Base-by-base conservation (phyloP, 2,888 invertebrate species). In the Andrena haemorrhoa region DNA sequence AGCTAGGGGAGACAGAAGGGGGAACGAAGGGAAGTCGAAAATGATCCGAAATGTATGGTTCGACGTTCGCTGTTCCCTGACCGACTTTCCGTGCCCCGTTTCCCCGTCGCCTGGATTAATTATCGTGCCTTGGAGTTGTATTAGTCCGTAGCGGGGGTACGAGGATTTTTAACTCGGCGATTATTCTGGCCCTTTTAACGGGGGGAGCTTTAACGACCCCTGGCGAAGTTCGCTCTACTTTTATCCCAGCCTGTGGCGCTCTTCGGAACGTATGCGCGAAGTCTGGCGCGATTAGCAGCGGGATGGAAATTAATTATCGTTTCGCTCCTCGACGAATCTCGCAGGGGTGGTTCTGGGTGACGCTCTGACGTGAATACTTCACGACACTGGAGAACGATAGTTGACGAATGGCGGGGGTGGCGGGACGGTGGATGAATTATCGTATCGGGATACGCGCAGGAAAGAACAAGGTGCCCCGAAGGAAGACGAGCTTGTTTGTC, bases 121-220 rank as follows among this genome's bases (percentile, higher is more conserved):
- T 75, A 75, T 83, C 79, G 63, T 63, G 35, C 60, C 76, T 26
- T 26, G 53, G 76, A 83, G 83, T 85, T 79, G 74, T 69, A 83
- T 65, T 64, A 61, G 60, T 85, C 83, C 83, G 85, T 75, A 79
- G 68, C 56, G 8, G 20, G 51, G 41, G 51, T 66, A 56, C 29
- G 64, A 79, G 79, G 70, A 71, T 79, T 79, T 85, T 85, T 79
- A 83, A 85, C 79, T 78, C 64, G 64, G 60, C 83, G 60, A 85
- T 85, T 85, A 75, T 68, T 66, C 63, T 41, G 51, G 51, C 61
- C 47, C 69, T 26, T 41, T 69, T 79, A 81, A 81, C 70, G 66
- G 41, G 33, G 8, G 33, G 29, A 69, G 65, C 49, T 79, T 79
- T 20, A 63, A 71, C 47, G 35, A 60, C 29, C 51, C 51, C 60